Conservation (phyloP, 2,888 invertebrate genomes). For the Nipponacmea schrenckii region DNA sequence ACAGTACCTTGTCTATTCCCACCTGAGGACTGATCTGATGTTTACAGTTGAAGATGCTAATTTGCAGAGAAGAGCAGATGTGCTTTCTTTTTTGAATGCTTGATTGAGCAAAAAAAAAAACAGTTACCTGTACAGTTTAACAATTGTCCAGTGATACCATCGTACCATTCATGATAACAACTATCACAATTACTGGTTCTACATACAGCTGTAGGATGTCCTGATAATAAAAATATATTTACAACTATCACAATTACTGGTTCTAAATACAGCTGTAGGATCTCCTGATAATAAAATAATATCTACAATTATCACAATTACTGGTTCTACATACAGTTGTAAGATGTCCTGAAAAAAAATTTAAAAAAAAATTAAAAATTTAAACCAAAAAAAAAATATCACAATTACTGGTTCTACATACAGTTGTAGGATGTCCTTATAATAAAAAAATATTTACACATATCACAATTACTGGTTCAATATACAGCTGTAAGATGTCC, state of each 20-base stretch:
- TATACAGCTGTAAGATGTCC: too few relatives aligned
- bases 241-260: constrained; percentile 55
- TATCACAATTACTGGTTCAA: too few relatives aligned
- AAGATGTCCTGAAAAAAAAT: constrained; percentile 43
- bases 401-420: constrained; percentile 55
- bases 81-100: too few relatives aligned
- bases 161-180: constrained; percentile 57
- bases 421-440: constrained; percentile 33
- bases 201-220: constrained; percentile 54
- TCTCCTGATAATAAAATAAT: constrained; percentile 36
- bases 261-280: constrained; percentile 52
- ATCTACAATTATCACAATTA: constrained; percentile 52
- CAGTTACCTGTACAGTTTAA: constrained; percentile 47
- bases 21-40: too few relatives aligned
- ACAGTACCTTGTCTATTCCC: too few relatives aligned
- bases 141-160: constrained; percentile 45
- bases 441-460: too few relatives aligned
- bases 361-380: constrained; percentile 38
- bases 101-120: too few relatives aligned
- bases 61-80: too few relatives aligned
- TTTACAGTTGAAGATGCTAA: too few relatives aligned
- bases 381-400: too few relatives aligned
- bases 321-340: constrained; percentile 53
- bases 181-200: constrained; percentile 51
- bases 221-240: constrained; percentile 30